Evolutionary conservation across 1,140 invertebrate genomes (phyloP), one percentile per base, ranked within the genome.

Genomic region (Danaus plexippus): DNA sequence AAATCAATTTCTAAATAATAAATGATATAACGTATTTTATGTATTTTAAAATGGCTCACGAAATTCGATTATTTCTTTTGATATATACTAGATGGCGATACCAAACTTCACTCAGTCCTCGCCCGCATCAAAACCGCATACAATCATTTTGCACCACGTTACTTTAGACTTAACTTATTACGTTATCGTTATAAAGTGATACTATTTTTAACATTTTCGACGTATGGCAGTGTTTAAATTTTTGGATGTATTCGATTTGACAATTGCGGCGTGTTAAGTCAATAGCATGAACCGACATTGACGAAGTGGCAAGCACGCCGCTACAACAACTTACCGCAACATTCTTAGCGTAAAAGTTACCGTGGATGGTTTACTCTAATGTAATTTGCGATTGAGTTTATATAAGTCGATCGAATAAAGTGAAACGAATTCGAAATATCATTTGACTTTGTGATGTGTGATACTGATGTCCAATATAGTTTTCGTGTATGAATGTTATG

Each of bases 271-370:
- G 66, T 60, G 57, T 64, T 66, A 32, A 57, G 69, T 65, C 71
- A 66, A 71, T 64, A 75, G 75, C 77, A 77, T 75, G 76, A 78
- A 81, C 70, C 73, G 75, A 66, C 78, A 79, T 82, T 83, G 80
- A 78, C 77, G 72, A 80, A 81, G 73, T 76, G 70, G 73, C 75
- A 69, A 57, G 56, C 48, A 59, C 66, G 71, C 73, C 72, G 67
- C 71, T 72, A 70, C 77, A 73, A 75, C 76, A 64, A 77, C 75
- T 83, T 70, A 66, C 79, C 80, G 83, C 83, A 86, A 85, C 83
- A 86, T 86, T 86, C 83, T 79, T 86, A 85, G 78, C 76, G 83
- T 86, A 86, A 86, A 86, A 86, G 83, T 86, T 85, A 85, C 57
- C 73, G 80, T 80, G 80, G 68, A 86, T 79, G 83, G 83, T 86